Percentiles rank a stretch among this genome's conserved stretches.
These are phyloP conservation scores for Paramisgurnus dabryanus DNA, from an alignment of 2,113 vertebrate species.

Conservation along the genomic window DNA sequence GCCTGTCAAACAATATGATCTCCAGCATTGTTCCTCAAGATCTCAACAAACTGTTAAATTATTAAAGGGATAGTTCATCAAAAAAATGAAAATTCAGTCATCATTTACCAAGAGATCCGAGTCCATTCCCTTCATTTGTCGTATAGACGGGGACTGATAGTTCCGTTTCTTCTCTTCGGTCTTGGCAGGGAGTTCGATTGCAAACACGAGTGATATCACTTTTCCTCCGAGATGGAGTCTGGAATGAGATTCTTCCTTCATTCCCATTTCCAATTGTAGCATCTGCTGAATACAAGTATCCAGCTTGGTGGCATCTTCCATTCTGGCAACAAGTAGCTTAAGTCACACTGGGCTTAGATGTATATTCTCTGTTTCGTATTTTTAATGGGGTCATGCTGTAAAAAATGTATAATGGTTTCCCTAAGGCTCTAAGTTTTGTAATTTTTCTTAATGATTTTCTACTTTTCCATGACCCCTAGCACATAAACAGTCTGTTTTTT, in stretches of 20 bases:
- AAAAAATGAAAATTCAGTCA: background rate
- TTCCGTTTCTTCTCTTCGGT: conserved; percentile 16
- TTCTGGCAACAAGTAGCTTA: background rate
- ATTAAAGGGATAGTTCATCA: no score
- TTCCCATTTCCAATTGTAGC: background rate
- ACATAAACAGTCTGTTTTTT: no score
- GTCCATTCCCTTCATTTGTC: background rate
- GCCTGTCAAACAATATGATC: background rate
- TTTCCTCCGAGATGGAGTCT: conserved; percentile 20
- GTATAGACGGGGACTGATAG: background rate
- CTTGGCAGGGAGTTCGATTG: conserved; percentile 20
- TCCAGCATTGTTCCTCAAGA: conserved; percentile 13
- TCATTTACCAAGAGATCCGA: background rate
- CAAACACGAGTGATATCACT: conserved; percentile 15
- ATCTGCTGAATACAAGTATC: conserved; percentile 10
- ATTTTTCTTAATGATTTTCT: no score
- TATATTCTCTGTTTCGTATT: no score
- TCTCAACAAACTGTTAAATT: background rate
- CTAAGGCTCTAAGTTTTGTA: no score
- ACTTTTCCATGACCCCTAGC: no score
- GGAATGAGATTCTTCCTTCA: conserved; percentile 13
- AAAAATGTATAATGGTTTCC: no score
- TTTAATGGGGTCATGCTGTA: no score
- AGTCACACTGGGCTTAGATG: no score
- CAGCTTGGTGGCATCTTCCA: conserved; percentile 20